Base-by-base conservation (phyloP, 2,888 invertebrate genomes). In the Arctia plantaginis region DNA sequence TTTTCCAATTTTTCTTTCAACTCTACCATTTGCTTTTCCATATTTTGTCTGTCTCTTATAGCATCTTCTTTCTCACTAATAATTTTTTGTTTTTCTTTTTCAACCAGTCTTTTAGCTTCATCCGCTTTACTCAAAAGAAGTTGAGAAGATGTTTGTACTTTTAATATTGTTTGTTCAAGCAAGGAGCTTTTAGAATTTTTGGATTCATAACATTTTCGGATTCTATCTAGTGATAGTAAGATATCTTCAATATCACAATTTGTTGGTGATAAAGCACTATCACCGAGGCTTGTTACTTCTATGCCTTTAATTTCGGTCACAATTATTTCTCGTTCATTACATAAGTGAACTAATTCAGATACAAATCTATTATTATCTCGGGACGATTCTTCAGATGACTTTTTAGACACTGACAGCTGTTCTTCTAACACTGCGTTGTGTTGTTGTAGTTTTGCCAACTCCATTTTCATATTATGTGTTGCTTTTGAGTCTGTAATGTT, bases 391-490 rank as follows among this genome's bases (percentile, higher is more conserved):
- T 91, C 90, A 64, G 86, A 87, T 81, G 86, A 87, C 33, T 89
- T 75, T 85, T 89, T 90, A 23, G 88, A 90, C 2, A 78, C 68
- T 23, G 92, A 92, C 68, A 94, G 75, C 75, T 91, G 88, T 77
- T 90, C 83, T 80, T 92, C 91, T 73, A 94, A 82, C 73, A 83
- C 82, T 15, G 82, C 70, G 71, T 94, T 93, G 70, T 90, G 85
- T 73, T 87, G 89, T 81, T 93, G 88, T 65, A 95, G 85, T 80
- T 91, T 90, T 23, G 90, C 91, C 72, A 94, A 68, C 82, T 95
- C 95, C 82, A 91, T 89, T 88, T 92, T 93, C 88, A 95, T 93
- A 77, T 95, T 93, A 83, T 94, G 95, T n/a, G 93, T 91, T 75
- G 94, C 93, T 85, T 88, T 93, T 1, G 95, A 94, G 82, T 95